A percentile compares a stretch with the other conserved stretches of the same genome.
Conservation (phyloP, 2,113 vertebrate genomes). For the Erythrolamprus reginae region DNA sequence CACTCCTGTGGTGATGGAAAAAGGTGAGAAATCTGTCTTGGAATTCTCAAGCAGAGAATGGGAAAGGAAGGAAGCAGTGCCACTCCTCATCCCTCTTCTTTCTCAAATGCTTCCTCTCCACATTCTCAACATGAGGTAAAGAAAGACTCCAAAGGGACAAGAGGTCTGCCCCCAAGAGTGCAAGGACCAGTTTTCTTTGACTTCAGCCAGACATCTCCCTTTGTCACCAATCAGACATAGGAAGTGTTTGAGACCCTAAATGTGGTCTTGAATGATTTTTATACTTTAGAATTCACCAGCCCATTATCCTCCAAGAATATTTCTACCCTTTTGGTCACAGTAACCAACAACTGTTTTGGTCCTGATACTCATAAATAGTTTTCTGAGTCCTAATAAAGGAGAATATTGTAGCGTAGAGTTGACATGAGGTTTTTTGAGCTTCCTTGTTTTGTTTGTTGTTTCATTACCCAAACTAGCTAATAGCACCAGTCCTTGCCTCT, state of each 20-base stretch:
- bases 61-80: background rate
- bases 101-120: background rate
- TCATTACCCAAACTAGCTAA: too few species aligned
- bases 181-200: background rate
- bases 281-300: background rate
- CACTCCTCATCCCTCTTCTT: background rate
- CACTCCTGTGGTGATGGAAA: background rate
- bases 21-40: background rate
- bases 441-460: too few species aligned
- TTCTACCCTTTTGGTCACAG: background rate
- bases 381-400: background rate
- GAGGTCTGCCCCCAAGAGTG: too few species aligned
- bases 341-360: background rate
- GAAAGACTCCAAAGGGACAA: background rate
- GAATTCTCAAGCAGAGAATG: background rate
- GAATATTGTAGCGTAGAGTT: too few species aligned
- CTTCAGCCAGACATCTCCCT: background rate
- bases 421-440: too few species aligned
- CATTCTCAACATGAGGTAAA: background rate
- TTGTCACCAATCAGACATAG: background rate
- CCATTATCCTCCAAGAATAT: background rate
- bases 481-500: background rate
- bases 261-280: background rate
- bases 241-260: background rate
- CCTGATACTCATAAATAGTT: background rate